A percentile compares a stretch with the other conserved stretches of the same genome.
These are phyloP conservation scores for Trileptium ribeirensis DNA, from an alignment of 2,888 invertebrate genomes.

Conservation along the genomic window DNA sequence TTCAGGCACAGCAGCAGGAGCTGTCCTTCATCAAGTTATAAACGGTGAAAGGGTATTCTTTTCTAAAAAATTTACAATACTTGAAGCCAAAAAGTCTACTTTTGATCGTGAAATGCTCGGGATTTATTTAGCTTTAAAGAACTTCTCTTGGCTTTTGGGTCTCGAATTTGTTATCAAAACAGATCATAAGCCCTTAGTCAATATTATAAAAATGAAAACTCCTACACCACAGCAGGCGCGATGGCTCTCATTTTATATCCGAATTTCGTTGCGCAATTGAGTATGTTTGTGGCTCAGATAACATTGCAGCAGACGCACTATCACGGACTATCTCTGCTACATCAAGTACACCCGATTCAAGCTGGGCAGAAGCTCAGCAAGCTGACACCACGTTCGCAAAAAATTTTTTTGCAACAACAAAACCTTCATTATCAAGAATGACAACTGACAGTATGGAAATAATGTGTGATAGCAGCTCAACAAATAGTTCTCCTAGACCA, in stretches of 20 bases:
- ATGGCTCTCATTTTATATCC: background rate
- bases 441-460: no score
- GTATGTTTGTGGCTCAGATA: background rate
- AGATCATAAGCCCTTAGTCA: conserved; percentile 4
- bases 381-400: background rate
- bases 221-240: background rate
- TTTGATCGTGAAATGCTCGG: conserved; percentile 1
- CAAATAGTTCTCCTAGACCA: no score
- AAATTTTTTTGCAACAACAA: background rate
- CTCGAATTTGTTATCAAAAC: background rate
- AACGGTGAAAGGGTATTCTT: no score
- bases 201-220: background rate
- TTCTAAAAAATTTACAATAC: no score
- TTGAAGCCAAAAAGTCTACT: background rate
- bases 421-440: background rate
- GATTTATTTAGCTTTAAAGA: conserved; percentile 7
- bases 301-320: background rate
- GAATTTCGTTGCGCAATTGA: background rate
- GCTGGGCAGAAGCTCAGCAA: background rate
- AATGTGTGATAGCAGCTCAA: no score
- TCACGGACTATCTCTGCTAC: background rate
- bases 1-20: no score
- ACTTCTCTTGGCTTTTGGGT: background rate
- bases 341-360: background rate
- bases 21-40: no score